Conservation (phyloP, 2,113 vertebrate species). For the Piliocolobus tephrosceles region DNA sequence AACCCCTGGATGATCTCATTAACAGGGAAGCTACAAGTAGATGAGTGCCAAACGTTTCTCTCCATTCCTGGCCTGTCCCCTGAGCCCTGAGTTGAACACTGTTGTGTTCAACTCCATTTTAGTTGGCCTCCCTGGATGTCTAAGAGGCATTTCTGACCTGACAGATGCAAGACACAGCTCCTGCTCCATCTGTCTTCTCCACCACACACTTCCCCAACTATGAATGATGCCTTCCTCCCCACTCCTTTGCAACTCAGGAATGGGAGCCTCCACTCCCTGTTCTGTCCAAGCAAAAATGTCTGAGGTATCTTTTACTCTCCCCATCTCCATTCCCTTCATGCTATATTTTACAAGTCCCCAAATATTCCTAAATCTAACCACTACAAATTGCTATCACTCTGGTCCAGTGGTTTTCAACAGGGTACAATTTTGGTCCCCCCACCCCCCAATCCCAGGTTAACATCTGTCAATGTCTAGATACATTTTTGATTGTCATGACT, state of each 20-base stretch:
- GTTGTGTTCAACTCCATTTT: too few species aligned
- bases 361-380: not conserved
- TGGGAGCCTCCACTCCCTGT: not conserved
- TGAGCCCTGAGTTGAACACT: not conserved
- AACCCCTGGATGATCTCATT: not conserved
- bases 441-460: not conserved
- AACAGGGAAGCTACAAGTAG: not conserved
- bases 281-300: not conserved
- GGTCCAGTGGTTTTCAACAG: not conserved
- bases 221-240: not conserved
- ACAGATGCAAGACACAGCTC: not conserved
- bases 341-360: not conserved
- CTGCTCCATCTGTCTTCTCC: not conserved
- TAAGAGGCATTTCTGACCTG: not conserved
- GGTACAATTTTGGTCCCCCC: not conserved
- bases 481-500: not conserved
- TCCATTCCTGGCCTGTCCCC: not conserved
- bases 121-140: not conserved
- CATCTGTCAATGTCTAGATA: not conserved
- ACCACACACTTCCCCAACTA: not conserved
- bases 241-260: not conserved
- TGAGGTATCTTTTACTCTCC: not conserved
- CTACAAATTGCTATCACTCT: not conserved
- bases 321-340: not conserved
- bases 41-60: not conserved